Percentiles rank a stretch among this genome's conserved stretches.
These are phyloP conservation scores for Conomelus anceps DNA, from an alignment of 2,888 invertebrate genomes.

Conservation along the genomic window DNA sequence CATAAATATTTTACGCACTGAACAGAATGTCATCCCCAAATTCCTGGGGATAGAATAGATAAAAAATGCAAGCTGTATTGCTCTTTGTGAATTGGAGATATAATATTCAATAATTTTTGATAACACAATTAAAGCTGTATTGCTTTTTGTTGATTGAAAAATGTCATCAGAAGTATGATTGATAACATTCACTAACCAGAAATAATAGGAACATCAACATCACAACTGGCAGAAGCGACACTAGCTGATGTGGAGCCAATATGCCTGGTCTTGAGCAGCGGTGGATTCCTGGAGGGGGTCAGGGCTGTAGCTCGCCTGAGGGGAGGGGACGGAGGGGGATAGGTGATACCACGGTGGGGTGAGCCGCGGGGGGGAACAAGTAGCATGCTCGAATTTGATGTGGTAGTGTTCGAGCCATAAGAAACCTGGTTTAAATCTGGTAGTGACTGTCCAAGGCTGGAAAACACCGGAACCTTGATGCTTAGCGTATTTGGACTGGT, in stretches of 20 bases:
- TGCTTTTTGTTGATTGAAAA: neutral
- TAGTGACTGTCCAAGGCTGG: slow-evolving; percentile 67
- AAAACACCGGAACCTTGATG: slow-evolving; percentile 59
- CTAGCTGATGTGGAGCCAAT: slow-evolving; percentile 44
- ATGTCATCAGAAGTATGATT: neutral
- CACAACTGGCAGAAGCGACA: slow-evolving; percentile 40
- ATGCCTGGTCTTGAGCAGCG: slow-evolving; percentile 71
- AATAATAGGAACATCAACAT: slow-evolving; percentile 47
- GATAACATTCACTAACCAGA: slow-evolving; percentile 38
- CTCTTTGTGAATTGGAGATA: too few species aligned
- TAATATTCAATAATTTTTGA: too few species aligned
- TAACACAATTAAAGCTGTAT: neutral
- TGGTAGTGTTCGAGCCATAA: slow-evolving; percentile 48
- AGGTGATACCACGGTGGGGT: slow-evolving; percentile 57
- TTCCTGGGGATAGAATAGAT: too few species aligned
- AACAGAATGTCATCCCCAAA: too few species aligned
- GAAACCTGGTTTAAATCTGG: slow-evolving; percentile 57
- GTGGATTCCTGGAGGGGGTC: slow-evolving; percentile 66
- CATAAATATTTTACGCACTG: too few species aligned
- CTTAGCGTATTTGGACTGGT: slow-evolving; percentile 64
- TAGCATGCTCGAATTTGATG: slow-evolving; percentile 43
- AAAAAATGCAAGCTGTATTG: too few species aligned
- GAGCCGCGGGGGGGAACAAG: slow-evolving; percentile 45
- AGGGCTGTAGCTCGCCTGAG: slow-evolving; percentile 53
- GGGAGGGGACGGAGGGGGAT: slow-evolving; percentile 71